Base-by-base conservation (phyloP, 2,797 vertebrate species). In the Tiaroga cobitis region DNA sequence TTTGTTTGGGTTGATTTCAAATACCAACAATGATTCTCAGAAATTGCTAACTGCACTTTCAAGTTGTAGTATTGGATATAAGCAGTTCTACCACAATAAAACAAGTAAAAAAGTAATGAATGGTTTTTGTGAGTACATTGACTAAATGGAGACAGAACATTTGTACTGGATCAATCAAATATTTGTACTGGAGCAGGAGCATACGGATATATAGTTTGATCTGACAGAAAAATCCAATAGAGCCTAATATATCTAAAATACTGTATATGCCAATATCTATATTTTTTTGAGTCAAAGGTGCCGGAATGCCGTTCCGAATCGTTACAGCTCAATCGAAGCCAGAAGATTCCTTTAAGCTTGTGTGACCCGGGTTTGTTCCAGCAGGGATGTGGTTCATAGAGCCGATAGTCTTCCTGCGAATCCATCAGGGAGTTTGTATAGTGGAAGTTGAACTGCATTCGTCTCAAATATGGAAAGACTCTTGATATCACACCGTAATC, bases 401-500 rank as follows among this genome's bases (percentile, higher is more conserved):
- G 41, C 43, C 1, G 21, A 26, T 76, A 9, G 32, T 29, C 59
- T 68, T 75, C 72, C 61, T 49, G 79, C 3, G 29, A 76, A 76
- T 74, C 65, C 73, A 77, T 77, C 70, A 76, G 16, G 24, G 82
- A 67, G 43, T 76, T 46, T 49, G 56, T 19, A 41, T 34, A 29
- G 81, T 76, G 43, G 41, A 77, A 84, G 56, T 29, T 41, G 73
- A 68, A 54, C 61, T 76, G 73, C 72, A 37, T 54, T 76, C 82
- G 7, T 37, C 26, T 56, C 51, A 54, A 68, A 41, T 59, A 84
- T 69, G 34, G 63, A 84, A 69, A 41, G 49, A 79, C 65, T 69
- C 74, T 77, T 13, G n/a, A 69, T 78, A 68, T 78, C 63, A 69
- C 11, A 29, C 24, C 9, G 19, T 43, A 65, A 84, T 84, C 83